Percentiles rank a stretch among this genome's conserved stretches.
Conservation (phyloP, 2,113 vertebrate genomes). For the Tragelaphus buxtoni region DNA sequence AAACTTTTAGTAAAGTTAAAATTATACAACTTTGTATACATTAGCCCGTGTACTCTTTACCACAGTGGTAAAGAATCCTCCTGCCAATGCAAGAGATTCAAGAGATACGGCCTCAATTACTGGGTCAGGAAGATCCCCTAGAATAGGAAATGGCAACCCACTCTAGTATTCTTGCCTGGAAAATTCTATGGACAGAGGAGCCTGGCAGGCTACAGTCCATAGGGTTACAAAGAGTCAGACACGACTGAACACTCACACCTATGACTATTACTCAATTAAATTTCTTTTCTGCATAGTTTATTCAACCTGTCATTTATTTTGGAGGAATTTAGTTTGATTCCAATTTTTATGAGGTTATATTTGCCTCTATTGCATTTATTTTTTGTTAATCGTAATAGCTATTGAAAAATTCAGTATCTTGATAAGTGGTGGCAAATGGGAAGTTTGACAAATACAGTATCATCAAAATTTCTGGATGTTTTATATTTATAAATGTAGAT, state of each 20-base stretch:
- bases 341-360: neutral
- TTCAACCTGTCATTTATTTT: neutral
- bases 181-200: neutral
- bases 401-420: constrained; percentile 31
- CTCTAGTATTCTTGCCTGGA: neutral
- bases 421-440: neutral
- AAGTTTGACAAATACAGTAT: constrained; percentile 26
- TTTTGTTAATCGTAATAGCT: constrained; percentile 20
- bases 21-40: neutral
- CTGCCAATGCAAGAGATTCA: neutral
- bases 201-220: neutral
- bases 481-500: constrained; percentile 16
- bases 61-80: neutral
- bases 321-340: neutral
- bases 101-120: neutral
- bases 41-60: neutral
- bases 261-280: neutral
- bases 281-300: constrained; percentile 18
- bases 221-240: neutral
- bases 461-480: neutral
- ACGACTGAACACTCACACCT: neutral
- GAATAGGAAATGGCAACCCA: neutral
- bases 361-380: neutral
- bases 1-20: constrained; percentile 6
- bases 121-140: neutral